A percentile compares a stretch with the other conserved stretches of the same genome.
Conservation (phyloP, 2,888 invertebrate genomes). For the Scrobipalpa atriplicella region DNA sequence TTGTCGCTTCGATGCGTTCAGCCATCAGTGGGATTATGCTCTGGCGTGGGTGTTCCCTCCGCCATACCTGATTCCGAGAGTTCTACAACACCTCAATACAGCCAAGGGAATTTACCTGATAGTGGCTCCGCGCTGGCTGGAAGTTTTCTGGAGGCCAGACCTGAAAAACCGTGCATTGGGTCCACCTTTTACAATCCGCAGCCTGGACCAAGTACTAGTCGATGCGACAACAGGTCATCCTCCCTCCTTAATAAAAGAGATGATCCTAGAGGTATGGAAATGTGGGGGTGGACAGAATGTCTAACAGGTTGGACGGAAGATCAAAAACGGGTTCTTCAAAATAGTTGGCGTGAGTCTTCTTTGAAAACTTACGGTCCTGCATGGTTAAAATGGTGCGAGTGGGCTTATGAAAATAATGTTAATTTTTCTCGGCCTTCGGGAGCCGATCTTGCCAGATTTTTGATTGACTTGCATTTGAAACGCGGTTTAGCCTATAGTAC, state of each 20-base stretch:
- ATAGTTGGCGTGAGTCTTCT: neutral
- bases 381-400: constrained; percentile 10
- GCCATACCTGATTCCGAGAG: constrained; percentile 33
- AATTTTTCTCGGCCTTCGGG: neutral
- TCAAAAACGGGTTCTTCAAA: constrained; percentile 30
- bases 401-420: neutral
- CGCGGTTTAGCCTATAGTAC: neutral
- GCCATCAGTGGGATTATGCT: constrained; percentile 32
- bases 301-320: constrained; percentile 33
- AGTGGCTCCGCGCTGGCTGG: constrained; percentile 34
- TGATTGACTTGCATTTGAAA: neutral
- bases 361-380: constrained; percentile 4
- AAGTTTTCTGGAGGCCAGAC: constrained; percentile 36
- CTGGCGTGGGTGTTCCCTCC: constrained; percentile 39
- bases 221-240: constrained; percentile 24
- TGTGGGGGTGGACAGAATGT: constrained; percentile 40
- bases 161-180: constrained; percentile 30
- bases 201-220: constrained; percentile 23
- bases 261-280: constrained; percentile 38
- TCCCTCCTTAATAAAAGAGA: constrained; percentile 24
- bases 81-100: constrained; percentile 31
- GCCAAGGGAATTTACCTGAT: constrained; percentile 32
- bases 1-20: constrained; percentile 35
- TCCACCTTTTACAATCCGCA: constrained; percentile 30
- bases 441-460: neutral